Evolutionary conservation across 2,888 invertebrate genomes (phyloP), one percentile per base, ranked within the genome.

Genomic region (Spodoptera exigua): DNA sequence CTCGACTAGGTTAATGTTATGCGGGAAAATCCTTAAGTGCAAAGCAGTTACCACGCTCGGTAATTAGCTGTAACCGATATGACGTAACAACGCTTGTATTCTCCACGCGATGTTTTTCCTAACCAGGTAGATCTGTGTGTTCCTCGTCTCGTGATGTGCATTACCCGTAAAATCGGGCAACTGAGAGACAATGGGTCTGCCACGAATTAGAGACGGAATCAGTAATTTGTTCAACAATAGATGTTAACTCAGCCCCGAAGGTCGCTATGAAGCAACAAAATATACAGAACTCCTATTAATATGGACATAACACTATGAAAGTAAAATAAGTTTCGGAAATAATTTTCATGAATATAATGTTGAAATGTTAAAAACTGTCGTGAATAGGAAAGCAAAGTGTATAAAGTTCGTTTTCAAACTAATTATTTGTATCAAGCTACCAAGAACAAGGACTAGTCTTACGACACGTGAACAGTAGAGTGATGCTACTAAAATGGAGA

Each of bases 171-270:
- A 91, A 90, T 91, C 89, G 87, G 84, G 84, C 87, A 85, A 70
- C 77, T 83, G 81, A 74, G 82, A 89, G 86, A 93, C 93, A 93
- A 92, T 93, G 78, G 89, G 57, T 80, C 76, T 81, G 85, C 83
- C 81, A 85, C 87, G 82, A 89, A 91, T 91, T 91, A 91, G 88
- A 87, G 89, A 87, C 88, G 85, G 88, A 89, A 88, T 89, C 85
- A 86, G 87, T 87, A 86, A 89, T 91, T 92, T 89, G 79, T 83
- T 85, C 75, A 91, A 93, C 92, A 93, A 93, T 93, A 86, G 89
- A 87, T 84, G 88, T 84, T 87, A 89, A 90, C 87, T 86, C 87
- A 90, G 84, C 85, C 87, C 83, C 82, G 91, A 92, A 93, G 93
- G 93, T 87, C 83, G 83, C 74, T 76, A 80, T 88, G 86, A 79